A percentile compares a stretch with the other conserved stretches of the same genome.
These are phyloP conservation scores for Pluvianellus socialis DNA, from an alignment of 2,113 vertebrate species.

Conservation along the genomic window DNA sequence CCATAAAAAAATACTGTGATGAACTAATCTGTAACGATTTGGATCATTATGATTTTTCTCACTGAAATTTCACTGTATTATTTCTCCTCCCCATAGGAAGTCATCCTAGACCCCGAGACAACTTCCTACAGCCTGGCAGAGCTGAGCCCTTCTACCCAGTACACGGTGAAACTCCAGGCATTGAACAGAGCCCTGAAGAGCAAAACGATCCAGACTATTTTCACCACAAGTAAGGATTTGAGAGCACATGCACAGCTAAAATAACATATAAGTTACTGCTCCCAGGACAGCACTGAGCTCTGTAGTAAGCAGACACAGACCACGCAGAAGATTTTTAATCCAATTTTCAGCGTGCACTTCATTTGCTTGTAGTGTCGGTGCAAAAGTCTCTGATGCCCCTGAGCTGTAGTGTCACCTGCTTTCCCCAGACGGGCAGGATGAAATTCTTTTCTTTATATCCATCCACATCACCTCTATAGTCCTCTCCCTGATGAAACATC, in stretches of 20 bases:
- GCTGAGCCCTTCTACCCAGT: constrained; percentile 87
- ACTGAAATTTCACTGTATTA: neutral
- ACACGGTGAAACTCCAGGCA: constrained; percentile 87
- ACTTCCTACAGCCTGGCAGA: constrained; percentile 88
- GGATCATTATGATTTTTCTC: neutral
- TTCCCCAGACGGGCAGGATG: neutral
- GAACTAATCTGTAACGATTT: neutral
- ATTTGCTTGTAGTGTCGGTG: neutral
- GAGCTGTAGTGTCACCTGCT: neutral
- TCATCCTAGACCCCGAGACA: constrained; percentile 84
- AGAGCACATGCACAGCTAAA: neutral
- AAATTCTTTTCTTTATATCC: neutral
- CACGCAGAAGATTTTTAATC: neutral
- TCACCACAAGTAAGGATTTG: constrained; percentile 88
- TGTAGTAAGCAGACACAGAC: neutral
- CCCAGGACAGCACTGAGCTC: neutral
- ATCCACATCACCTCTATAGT: neutral
- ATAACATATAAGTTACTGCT: neutral
- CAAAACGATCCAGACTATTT: constrained; percentile 78
- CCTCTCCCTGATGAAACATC: neutral
- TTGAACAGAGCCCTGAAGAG: constrained; percentile 84
- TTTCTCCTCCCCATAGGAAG: constrained; percentile 76
- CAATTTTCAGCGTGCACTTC: neutral
- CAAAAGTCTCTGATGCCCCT: neutral
- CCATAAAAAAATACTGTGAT: neutral